Base-by-base conservation (phyloP, 2,797 vertebrate species). In the Lutjanus argentimaculatus region DNA sequence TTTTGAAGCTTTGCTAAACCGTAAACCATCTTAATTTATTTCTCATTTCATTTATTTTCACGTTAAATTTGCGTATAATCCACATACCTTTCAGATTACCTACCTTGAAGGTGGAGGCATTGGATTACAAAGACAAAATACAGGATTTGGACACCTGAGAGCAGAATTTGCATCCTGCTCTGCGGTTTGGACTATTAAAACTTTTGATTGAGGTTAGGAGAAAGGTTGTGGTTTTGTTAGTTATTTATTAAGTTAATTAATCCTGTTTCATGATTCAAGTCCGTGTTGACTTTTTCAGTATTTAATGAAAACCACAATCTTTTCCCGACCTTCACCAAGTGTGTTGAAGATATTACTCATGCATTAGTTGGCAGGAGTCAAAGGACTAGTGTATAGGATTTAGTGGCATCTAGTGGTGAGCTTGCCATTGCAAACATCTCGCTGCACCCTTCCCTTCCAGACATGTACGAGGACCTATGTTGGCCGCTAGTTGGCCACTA, bases 151-250 rank as follows among this genome's bases (percentile, higher is more conserved):
- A 21, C 59, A 57, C 30, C 30, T 7, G 36, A 63, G 45, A 79
- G 15, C 16, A 48, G 55, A 45, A 17, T 67, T 55, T 67, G n/a
- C 43, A 21, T 57, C 49, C 10, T 36, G 55, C 2, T 45, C 19
- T 49, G 14, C 8, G 14, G 15, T 62, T 68, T 1, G 19, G 14
- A 19, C 49, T 16, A 9, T 36, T 51, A 61, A 72, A 62, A 15
- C 25, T 14, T 67, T 57, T 67, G 53, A 77, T 67, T 77, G 61
- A 43, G 62, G 48, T 62, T 45, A 42, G 59, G 55, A 58, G 59
- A 70, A 66, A 56, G 49, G 30, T 71, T 67, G 63, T 48, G 69
- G 64, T 74, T 74, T 61, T 61, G 22, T 57, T 62, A 46, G 55
- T 42, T 68, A 73, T 51, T 66, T 14, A 45, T 51, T 43, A 73